Base-by-base conservation (phyloP, 1,140 invertebrate genomes). In the Hypsibius dujardini region DNA sequence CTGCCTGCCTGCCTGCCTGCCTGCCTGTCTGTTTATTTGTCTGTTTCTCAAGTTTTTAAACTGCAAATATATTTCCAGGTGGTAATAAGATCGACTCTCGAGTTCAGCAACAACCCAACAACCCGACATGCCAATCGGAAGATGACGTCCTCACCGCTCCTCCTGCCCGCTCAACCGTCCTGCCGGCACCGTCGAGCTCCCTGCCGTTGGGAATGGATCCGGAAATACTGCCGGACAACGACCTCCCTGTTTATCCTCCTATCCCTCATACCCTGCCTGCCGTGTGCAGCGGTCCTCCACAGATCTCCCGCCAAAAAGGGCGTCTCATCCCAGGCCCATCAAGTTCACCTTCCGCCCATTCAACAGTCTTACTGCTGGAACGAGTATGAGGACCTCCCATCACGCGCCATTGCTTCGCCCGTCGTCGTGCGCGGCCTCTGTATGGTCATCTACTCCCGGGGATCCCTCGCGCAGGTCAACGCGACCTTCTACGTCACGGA, bases 171-270 rank as follows among this genome's bases (percentile, higher is more conserved):
- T 28, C 28, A 28, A 28, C 28, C 28, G 28, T 28, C 28, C 28
- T 28, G 28, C 28, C 28, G 28, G 28, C 28, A 12, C 62, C 62
- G 45, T 67, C 62, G 12, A 7, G 62, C 62, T 12, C 62, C 62
- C 3, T 45, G 12, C 3, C 62, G 42, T 42, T 67, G 62, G 62
- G 62, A 67, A 67, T 67, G 62, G 62, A 67, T 67, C 12, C 7
- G 7, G 12, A 67, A 67, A 67, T 67, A 67, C 62, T 67, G 3
- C 62, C 12, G 12, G 42, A 12, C 45, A n/a, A 7, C 45, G 42
- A 15, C 3, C 45, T 45, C 3, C 3, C 62, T 67, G 42, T 12
- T 67, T 12, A 15, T 67, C 42, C 12, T 67, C 62, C 50, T 56
- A 56, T 7, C 50, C 62, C 7, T 12, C 3, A 67, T 67, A 15